Evolutionary conservation across 2,888 invertebrate genomes (phyloP).

Genomic region (Conus canariensis): DNA sequence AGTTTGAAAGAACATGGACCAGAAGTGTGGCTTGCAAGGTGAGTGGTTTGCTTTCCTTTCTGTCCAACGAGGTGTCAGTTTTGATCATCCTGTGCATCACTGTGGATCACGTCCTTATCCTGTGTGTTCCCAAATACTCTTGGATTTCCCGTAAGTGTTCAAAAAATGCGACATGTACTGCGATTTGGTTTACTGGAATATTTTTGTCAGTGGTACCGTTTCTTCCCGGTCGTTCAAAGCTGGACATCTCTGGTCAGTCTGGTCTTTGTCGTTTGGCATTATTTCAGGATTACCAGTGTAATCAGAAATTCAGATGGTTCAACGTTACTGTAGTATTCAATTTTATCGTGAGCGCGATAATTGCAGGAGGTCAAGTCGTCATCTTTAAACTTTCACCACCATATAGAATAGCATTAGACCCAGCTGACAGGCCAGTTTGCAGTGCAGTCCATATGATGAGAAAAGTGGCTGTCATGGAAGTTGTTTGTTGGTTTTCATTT

Average conservation of each 20-base stretch:
- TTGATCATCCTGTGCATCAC: background rate
- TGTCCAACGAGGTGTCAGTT: background rate
- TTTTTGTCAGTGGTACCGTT: background rate
- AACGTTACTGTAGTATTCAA: background rate
- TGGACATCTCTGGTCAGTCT: background rate
- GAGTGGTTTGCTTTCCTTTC: background rate
- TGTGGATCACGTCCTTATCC: background rate
- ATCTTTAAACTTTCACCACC: background rate
- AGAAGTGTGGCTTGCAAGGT: background rate
- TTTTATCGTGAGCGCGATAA: background rate
- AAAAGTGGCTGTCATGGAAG: background rate
- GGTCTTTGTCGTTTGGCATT: background rate
- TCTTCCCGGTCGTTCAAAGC: background rate
- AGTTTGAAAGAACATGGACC: background rate
- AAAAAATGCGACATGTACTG: background rate
- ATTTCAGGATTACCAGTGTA: background rate
- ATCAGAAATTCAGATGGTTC: background rate
- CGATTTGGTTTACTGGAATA: background rate
- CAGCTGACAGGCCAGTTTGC: background rate
- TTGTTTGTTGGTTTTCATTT: background rate
- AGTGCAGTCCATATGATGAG: background rate
- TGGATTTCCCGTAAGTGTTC: background rate
- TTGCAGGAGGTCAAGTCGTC: background rate
- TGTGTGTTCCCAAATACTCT: background rate
- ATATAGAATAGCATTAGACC: background rate